Conservation (phyloP, 1,140 invertebrate species). For the Drosophila repletoides region DNA sequence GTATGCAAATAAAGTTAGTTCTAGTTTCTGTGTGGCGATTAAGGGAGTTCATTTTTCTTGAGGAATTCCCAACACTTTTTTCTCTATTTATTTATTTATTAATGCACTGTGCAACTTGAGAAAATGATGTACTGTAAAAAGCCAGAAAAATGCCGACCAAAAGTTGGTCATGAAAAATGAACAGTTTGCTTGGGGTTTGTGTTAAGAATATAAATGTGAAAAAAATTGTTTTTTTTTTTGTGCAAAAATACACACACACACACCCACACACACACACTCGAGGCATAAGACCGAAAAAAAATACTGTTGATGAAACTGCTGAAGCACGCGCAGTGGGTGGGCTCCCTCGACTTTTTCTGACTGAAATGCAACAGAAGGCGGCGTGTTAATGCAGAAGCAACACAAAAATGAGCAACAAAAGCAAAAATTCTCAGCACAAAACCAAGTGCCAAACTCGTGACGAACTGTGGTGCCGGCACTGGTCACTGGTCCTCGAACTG, state of each 20-base stretch:
- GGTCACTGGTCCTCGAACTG: constrained; percentile 16
- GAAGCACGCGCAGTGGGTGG: not conserved
- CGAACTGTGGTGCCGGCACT: constrained; percentile 30
- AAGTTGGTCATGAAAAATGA: constrained; percentile 55
- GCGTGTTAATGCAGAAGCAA: constrained; percentile 60
- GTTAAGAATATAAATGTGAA: constrained; percentile 34
- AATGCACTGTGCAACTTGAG: constrained; percentile 49
- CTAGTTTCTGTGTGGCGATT: not conserved
- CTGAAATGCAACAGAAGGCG: constrained; percentile 62
- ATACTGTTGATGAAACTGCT: constrained; percentile 34
- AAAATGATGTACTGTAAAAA: constrained; percentile 46
- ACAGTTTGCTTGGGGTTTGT: constrained; percentile 31
- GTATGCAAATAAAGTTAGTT: not conserved
- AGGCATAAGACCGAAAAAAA: constrained; percentile 45
- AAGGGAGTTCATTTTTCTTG: no score
- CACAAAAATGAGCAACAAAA: constrained; percentile 23
- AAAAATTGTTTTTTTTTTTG: constrained; percentile 34
- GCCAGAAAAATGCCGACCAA: constrained; percentile 23
- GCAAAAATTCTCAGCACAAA: constrained; percentile 38
- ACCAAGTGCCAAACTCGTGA: constrained; percentile 55
- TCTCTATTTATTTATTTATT: constrained; percentile 26
- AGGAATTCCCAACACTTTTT: constrained; percentile 23
- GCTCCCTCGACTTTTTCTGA: constrained; percentile 38
- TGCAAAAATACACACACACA: not conserved
- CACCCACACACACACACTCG: constrained; percentile 23